Evolutionary conservation across 2,888 invertebrate species (phyloP).

Genomic region (Aleiodes alternator): DNA sequence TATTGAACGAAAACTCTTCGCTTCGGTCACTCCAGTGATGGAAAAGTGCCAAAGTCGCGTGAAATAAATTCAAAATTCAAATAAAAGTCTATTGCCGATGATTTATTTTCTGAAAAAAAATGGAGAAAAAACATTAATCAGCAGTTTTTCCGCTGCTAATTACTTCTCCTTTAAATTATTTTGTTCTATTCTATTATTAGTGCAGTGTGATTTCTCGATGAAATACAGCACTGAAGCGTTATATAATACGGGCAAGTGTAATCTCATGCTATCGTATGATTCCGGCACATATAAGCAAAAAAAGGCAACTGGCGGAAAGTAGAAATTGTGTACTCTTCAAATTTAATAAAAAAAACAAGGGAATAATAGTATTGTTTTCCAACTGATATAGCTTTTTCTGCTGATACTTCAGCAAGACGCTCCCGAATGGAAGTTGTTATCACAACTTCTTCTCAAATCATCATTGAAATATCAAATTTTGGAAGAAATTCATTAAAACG

Average conservation of each 20-base stretch:
- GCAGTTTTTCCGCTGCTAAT: not conserved
- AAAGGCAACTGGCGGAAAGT: too few species aligned
- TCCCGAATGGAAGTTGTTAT: too few species aligned
- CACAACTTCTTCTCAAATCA: too few species aligned
- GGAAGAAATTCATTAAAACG: too few species aligned
- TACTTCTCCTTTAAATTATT: not conserved
- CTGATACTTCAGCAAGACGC: too few species aligned
- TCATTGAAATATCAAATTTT: too few species aligned
- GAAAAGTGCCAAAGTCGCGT: slow-evolving; percentile 27
- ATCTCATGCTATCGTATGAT: not conserved
- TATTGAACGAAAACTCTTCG: slow-evolving; percentile 38
- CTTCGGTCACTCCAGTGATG: slow-evolving; percentile 38
- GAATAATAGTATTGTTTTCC: too few species aligned
- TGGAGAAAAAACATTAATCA: too few species aligned
- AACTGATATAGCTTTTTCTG: too few species aligned
- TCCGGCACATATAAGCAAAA: not conserved
- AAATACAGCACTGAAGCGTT: slow-evolving; percentile 11
- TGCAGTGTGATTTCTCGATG: not conserved
- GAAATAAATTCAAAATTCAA: slow-evolving; percentile 20
- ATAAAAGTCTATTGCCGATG: not conserved
- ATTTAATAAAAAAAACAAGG: too few species aligned
- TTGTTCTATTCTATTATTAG: not conserved
- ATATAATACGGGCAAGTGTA: not conserved
- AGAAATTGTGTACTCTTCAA: too few species aligned
- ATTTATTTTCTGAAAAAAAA: not conserved